Evolutionary conservation across 1,140 invertebrate species (phyloP), one percentile per base, ranked within the genome.

Genomic region (Ptiloglossa arizonensis): DNA sequence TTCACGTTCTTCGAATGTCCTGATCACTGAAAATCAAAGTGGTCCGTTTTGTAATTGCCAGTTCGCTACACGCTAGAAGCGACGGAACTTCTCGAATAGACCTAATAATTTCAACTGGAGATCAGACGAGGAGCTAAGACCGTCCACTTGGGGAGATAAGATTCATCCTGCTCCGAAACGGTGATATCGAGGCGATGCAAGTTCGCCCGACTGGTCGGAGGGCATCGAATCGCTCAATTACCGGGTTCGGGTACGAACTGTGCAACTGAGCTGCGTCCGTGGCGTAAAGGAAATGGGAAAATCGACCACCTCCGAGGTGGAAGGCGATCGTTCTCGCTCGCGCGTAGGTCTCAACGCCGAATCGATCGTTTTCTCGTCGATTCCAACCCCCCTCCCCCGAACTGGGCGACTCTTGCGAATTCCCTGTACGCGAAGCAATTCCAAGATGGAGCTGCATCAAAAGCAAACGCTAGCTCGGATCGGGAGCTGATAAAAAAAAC

Each of bases 191-290:
- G 5, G 27, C 44, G 44, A 46, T 50, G 29, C 46, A 73, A 73
- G 32, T 64, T 52, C 50, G 60, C 52, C 44, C 69, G 19, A 35
- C 56, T 44, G 41, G 3, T 41, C 70, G 70, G 35, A 19, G 11
- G 27, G 35, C 32, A 64, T 64, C 19, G 59, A 72, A 72, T 63
- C 70, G 70, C 44, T 64, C 70, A 73, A 73, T 73, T 73, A 64
- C 60, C 60, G 15, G 60, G 13, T 0, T 19, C 70, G 29, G 35
- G 70, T 73, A 73, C 29, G 64, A 73, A 73, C 70, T 60, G 70
- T 48, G 69, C 41, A 72, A 62, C 59, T n/a, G 69, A 72, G 22
- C 59, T 22, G 57, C 57, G 41, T 50, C 62, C 29, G 17, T 22
- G 46, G 24, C 13, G 35, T 4, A 73, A 64, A 54, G 22, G 46